Percentiles rank a stretch among this genome's conserved stretches.
Conservation (phyloP, 1,140 invertebrate species). For the Phthorimaea operculella region DNA sequence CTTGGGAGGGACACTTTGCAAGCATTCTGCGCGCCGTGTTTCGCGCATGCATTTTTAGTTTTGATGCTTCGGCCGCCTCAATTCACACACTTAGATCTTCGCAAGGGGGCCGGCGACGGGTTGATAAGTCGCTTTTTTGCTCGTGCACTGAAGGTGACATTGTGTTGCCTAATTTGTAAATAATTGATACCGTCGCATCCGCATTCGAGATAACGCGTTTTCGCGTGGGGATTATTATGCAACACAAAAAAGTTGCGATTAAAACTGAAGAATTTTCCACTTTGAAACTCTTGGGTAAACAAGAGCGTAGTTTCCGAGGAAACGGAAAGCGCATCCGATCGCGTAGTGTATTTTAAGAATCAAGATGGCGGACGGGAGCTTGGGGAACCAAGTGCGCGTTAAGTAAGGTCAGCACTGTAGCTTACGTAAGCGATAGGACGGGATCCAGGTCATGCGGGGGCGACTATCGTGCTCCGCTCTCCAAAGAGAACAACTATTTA, state of each 20-base stretch:
- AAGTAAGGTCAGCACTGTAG: slow-evolving; percentile 50
- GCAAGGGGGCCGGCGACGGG: slow-evolving; percentile 16
- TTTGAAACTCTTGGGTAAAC: too few relatives aligned
- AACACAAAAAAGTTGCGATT: neutral
- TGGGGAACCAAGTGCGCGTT: slow-evolving; percentile 33
- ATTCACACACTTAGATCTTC: too few relatives aligned
- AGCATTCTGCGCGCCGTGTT: neutral
- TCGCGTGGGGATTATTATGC: neutral
- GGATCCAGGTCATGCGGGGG: slow-evolving; percentile 28
- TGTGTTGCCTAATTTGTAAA: slow-evolving; percentile 11
- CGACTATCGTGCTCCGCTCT: neutral
- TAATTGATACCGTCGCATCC: slow-evolving; percentile 5
- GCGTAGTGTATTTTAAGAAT: slow-evolving; percentile 11
- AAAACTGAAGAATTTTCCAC: too few relatives aligned
- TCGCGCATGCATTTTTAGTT: slow-evolving; percentile 9
- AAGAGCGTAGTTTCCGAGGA: too few relatives aligned
- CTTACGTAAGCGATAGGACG: slow-evolving; percentile 39
- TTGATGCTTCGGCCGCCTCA: slow-evolving; percentile 11
- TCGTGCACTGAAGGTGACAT: slow-evolving; percentile 36
- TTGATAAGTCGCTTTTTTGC: slow-evolving; percentile 26
- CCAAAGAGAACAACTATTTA: neutral
- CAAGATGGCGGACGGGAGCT: slow-evolving; percentile 6
- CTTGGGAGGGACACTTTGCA: slow-evolving; percentile 20
- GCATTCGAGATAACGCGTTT: slow-evolving; percentile 1
- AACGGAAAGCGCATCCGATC: neutral